Evolutionary conservation across 1,140 invertebrate species (phyloP).

Genomic region (Bombus difficillimus): DNA sequence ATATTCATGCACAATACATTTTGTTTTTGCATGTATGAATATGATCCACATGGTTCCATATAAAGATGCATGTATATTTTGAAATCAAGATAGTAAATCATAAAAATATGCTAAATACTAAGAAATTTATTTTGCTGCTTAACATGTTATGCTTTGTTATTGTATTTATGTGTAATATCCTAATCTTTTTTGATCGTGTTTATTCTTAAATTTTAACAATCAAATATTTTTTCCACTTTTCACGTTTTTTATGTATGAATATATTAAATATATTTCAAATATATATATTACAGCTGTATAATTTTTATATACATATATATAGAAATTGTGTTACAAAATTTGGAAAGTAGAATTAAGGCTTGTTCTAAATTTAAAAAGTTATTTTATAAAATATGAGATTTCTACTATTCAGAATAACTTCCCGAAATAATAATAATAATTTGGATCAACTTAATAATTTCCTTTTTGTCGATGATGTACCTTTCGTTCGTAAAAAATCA

Average conservation of each 20-base stretch:
- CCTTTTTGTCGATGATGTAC: neutral
- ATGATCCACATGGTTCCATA: neutral
- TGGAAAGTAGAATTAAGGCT: neutral
- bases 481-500: neutral
- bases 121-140: neutral
- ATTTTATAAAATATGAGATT: neutral
- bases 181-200: neutral
- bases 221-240: neutral
- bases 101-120: neutral
- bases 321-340: slow-evolving; percentile 18
- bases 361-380: neutral
- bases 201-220: neutral
- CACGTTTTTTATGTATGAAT: neutral
- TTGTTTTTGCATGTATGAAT: neutral
- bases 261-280: slow-evolving; percentile 39
- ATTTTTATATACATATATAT: slow-evolving; percentile 46
- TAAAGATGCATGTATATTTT: neutral
- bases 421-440: slow-evolving; percentile 13
- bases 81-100: neutral
- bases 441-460: slow-evolving; percentile 3
- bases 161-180: neutral
- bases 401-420: neutral
- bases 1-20: slow-evolving; percentile 14
- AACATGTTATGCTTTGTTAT: slow-evolving; percentile 3
- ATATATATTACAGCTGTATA: slow-evolving; percentile 8